Evolutionary conservation across 1,140 invertebrate genomes (phyloP).

Genomic region (Drosophila biarmipes): DNA sequence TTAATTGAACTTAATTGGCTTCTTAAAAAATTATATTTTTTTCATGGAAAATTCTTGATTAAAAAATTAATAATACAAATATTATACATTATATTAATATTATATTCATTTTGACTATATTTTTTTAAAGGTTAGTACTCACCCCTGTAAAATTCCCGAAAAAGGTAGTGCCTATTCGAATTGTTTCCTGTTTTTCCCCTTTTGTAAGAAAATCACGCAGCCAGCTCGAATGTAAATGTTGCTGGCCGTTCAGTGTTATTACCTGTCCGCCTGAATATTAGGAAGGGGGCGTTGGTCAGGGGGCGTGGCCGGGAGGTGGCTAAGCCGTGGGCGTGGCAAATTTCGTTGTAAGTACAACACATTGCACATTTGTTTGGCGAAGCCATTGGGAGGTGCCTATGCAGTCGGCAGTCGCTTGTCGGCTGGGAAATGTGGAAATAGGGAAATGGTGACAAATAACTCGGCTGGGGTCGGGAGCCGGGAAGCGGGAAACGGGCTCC

Average conservation of each 20-base stretch:
- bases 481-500: conserved; percentile 10
- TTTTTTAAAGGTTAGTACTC: too few species aligned
- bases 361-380: conserved; percentile 67
- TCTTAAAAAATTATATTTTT: too few species aligned
- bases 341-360: conserved; percentile 73
- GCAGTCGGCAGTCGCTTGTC: not conserved
- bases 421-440: not conserved
- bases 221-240: conserved; percentile 55
- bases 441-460: conserved; percentile 66
- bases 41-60: too few species aligned
- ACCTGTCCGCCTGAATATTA: conserved; percentile 50
- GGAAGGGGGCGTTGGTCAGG: conserved; percentile 2
- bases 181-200: not conserved
- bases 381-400: not conserved
- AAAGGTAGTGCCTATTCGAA: not conserved
- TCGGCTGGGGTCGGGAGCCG: conserved; percentile 31
- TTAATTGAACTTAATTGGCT: too few species aligned
- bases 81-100: too few species aligned
- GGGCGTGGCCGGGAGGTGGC: conserved; percentile 5
- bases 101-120: too few species aligned
- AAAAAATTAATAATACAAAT: too few species aligned
- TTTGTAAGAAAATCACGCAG: conserved; percentile 21
- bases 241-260: conserved; percentile 48
- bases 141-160: not conserved
- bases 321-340: conserved; percentile 67